Evolutionary conservation across 2,888 invertebrate species (phyloP).

Genomic region (Erebia ligea): DNA sequence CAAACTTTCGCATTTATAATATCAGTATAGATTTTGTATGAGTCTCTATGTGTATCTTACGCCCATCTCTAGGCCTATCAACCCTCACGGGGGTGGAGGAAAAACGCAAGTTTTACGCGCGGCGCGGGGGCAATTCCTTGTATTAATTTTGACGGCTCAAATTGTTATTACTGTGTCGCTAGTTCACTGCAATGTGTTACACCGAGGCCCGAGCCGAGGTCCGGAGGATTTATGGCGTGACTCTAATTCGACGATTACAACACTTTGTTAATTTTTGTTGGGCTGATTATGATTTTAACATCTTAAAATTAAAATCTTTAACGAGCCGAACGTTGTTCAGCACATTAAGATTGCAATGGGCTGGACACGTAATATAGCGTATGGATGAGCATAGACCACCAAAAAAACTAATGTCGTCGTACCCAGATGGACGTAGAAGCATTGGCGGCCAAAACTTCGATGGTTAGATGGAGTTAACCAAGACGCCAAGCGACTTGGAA

Average conservation of each 20-base stretch:
- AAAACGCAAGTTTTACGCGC: slow-evolving; percentile 41
- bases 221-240: slow-evolving; percentile 38
- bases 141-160: slow-evolving; percentile 74
- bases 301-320: too few species aligned
- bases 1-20: too few species aligned
- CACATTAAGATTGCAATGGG: too few species aligned
- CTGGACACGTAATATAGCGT: too few species aligned
- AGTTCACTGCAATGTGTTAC: slow-evolving; percentile 49
- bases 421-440: too few species aligned
- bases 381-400: too few species aligned
- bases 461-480: too few species aligned
- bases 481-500: too few species aligned
- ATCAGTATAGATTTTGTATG: not conserved
- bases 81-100: slow-evolving; percentile 31
- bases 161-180: slow-evolving; percentile 55
- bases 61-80: slow-evolving; percentile 25
- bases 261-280: slow-evolving; percentile 24
- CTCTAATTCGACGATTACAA: slow-evolving; percentile 35
- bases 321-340: too few species aligned
- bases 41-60: not conserved
- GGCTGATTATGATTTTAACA: slow-evolving; percentile 7
- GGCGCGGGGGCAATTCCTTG: slow-evolving; percentile 49
- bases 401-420: too few species aligned
- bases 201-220: slow-evolving; percentile 22
- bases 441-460: too few species aligned